These are phyloP conservation scores for Noctua fimbriata DNA, from an alignment of 2,888 invertebrate genomes.

Conservation along the genomic window DNA sequence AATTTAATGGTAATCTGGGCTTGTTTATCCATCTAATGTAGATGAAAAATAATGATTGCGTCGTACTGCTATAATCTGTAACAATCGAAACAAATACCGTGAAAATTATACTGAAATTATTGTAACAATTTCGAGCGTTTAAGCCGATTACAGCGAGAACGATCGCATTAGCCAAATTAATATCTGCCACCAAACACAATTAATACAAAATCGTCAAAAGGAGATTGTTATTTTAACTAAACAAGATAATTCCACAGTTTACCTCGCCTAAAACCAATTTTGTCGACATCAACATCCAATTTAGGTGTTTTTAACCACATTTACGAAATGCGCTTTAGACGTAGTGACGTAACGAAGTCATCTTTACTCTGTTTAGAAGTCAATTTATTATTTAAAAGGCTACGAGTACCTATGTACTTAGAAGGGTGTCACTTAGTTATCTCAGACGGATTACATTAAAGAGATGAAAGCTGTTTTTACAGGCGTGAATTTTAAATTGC, in stretches of 20 bases:
- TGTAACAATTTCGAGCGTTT: conserved; percentile 38
- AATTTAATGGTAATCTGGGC: conserved; percentile 5
- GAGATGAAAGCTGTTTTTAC: conserved; percentile 85
- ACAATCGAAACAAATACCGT: conserved; percentile 11
- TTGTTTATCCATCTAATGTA: neutral
- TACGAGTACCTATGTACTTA: conserved; percentile 63
- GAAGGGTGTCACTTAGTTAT: conserved; percentile 78
- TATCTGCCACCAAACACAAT: conserved; percentile 29
- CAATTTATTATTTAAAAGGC: conserved; percentile 69
- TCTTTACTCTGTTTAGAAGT: conserved; percentile 59
- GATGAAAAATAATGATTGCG: neutral
- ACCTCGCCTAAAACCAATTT: conserved; percentile 34
- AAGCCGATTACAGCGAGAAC: conserved; percentile 40
- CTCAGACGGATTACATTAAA: conserved; percentile 80
- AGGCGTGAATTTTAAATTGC: conserved; percentile 85
- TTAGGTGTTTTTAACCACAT: conserved; percentile 43
- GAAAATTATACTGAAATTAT: conserved; percentile 32
- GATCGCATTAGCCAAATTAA: conserved; percentile 44
- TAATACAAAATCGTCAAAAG: conserved; percentile 36
- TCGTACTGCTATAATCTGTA: conserved; percentile 5
- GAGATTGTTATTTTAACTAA: conserved; percentile 27
- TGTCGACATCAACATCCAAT: conserved; percentile 28
- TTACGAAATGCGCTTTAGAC: conserved; percentile 37
- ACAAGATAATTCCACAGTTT: conserved; percentile 17
- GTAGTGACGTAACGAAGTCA: conserved; percentile 49